Base-by-base conservation (phyloP, 2,888 invertebrate genomes). In the Sclerodermus sp. region DNA sequence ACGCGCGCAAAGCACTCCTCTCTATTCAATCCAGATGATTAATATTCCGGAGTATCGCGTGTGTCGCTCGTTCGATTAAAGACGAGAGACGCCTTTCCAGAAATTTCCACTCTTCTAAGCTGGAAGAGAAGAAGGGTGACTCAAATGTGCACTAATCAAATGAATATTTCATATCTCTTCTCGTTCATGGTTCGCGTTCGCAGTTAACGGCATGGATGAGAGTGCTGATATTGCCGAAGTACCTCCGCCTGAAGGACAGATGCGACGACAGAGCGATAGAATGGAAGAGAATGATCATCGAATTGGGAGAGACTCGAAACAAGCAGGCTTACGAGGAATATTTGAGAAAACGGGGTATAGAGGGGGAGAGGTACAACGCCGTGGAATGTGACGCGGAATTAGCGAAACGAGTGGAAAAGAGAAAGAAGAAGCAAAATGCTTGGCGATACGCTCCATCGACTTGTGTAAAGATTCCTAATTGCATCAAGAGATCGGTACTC, bases 381-480 rank as follows among this genome's bases (percentile, higher is more conserved):
- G n/a, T n/a, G n/a, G n/a, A n/a, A n/a, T n/a, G n/a, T n/a, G n/a
- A n/a, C n/a, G n/a, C n/a, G n/a, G n/a, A n/a, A n/a, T n/a, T n/a
- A n/a, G n/a, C n/a, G 23, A 45, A 17, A 14, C 15, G 29, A 16
- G 43, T 31, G 34, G 16, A 30, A 9, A 41, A 47, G 16, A 40
- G 36, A 15, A 44, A 16, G 43, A 45, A 36, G n/a, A 16, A 38
- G 45, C 12, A 53, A 37, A 49, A 62, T 37, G 64, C 63, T 1
- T 72, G 73, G 73, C 62, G 71, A 31, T 67, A 51, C 23, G 53
- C 47, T 2, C 66, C 61, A 1, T n/a, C 52, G 6, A 62, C 66
- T 5, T 67, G 51, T 45, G 57, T 58, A 18, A 48, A 54, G 1
- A 39, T 64, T 48, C 57, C 64, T 0, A 53, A 44, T 9, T 0